Evolutionary conservation across 2,797 vertebrate genomes (phyloP).

Genomic region (Periparus ater): DNA sequence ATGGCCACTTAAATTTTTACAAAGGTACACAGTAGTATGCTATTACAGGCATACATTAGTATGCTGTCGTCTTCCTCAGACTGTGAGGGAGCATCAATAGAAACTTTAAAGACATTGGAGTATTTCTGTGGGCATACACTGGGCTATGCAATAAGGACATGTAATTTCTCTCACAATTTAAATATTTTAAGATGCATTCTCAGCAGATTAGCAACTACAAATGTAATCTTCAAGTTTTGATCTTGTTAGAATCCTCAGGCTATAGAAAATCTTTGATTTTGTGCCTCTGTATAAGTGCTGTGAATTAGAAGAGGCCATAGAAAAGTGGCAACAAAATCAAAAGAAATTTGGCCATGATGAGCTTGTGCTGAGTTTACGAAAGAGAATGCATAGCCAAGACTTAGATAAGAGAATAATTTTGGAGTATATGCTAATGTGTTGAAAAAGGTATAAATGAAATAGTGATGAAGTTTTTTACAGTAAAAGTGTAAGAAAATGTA

Average conservation of each 20-base stretch:
- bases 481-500: not conserved
- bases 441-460: not conserved
- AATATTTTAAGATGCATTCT: not conserved
- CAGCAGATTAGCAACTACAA: not conserved
- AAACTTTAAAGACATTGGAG: not conserved
- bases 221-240: not conserved
- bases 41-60: not conserved
- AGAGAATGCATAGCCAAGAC: not conserved
- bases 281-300: not conserved
- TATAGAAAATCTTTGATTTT: not conserved
- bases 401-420: not conserved
- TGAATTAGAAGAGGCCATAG: not conserved
- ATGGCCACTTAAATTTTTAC: not conserved
- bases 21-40: not conserved
- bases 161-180: not conserved
- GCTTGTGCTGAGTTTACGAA: not conserved
- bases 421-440: not conserved
- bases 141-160: not conserved
- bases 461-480: not conserved
- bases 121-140: not conserved
- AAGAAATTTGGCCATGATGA: not conserved
- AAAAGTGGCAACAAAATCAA: not conserved
- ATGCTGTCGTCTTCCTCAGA: not conserved
- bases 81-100: not conserved
- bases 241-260: not conserved